These are phyloP conservation scores for Eupithecia subumbrata DNA, from an alignment of 2,888 invertebrate genomes.

Conservation along the genomic window DNA sequence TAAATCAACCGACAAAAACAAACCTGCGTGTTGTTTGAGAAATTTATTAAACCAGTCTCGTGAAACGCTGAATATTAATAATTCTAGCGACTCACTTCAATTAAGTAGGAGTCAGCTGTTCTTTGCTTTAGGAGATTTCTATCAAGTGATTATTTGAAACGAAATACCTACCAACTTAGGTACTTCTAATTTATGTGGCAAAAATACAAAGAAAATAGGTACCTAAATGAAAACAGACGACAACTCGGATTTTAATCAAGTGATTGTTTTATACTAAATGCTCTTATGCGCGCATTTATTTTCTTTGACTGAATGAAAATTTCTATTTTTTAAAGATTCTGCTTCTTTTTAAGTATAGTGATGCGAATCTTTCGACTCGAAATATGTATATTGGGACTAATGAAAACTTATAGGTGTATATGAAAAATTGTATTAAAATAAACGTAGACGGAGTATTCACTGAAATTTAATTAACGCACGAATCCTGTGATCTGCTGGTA, in stretches of 20 bases:
- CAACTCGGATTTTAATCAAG: background rate
- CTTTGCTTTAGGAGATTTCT: constrained; percentile 11
- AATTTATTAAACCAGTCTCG: constrained; percentile 27
- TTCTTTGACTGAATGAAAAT: too few relatives aligned
- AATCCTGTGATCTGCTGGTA: too few relatives aligned
- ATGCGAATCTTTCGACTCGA: too few relatives aligned
- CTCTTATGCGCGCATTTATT: too few relatives aligned
- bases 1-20: constrained; percentile 20
- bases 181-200: background rate
- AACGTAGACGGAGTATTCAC: too few relatives aligned
- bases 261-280: too few relatives aligned
- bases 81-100: constrained; percentile 19
- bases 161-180: background rate
- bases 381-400: too few relatives aligned
- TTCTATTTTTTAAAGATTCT: too few relatives aligned
- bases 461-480: too few relatives aligned
- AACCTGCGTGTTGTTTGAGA: constrained; percentile 33
- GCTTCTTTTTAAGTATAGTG: too few relatives aligned
- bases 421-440: too few relatives aligned
- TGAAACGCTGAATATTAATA: constrained; percentile 28
- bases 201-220: background rate
- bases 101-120: constrained; percentile 15
- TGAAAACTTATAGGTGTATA: too few relatives aligned
- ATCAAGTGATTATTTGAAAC: constrained; percentile 6
- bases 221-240: background rate